Evolutionary conservation across 2,888 invertebrate species (phyloP).

Genomic region (Eupithecia subumbrata): DNA sequence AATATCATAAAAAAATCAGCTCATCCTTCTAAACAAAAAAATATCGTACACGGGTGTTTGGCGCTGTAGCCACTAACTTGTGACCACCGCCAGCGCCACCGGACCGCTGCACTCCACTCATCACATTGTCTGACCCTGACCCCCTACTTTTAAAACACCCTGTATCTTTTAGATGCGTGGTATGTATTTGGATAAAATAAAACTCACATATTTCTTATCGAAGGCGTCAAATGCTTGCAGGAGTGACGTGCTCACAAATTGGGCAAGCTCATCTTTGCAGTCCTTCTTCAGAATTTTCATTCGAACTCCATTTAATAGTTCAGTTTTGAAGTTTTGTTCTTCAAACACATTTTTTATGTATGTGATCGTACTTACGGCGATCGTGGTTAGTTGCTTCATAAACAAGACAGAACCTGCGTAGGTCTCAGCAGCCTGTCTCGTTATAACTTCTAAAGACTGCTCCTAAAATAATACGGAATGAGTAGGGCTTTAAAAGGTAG

Average conservation of each 20-base stretch:
- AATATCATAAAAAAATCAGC: too few species aligned
- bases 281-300: conserved; percentile 65
- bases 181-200: not conserved
- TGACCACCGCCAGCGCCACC: too few species aligned
- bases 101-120: too few species aligned
- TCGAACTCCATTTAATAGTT: conserved; percentile 61
- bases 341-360: conserved; percentile 66
- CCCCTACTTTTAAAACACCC: too few species aligned
- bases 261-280: conserved; percentile 66
- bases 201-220: conserved; percentile 75
- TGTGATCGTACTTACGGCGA: conserved; percentile 69
- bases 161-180: too few species aligned
- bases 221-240: conserved; percentile 73
- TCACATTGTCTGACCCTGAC: too few species aligned
- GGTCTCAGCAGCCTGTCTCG: conserved; percentile 64
- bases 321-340: conserved; percentile 61
- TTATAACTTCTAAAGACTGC: conserved; percentile 60
- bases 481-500: not conserved
- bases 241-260: conserved; percentile 66
- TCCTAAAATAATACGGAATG: conserved; percentile 49
- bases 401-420: conserved; percentile 71
- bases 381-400: conserved; percentile 71
- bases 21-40: too few species aligned
- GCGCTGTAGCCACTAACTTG: too few species aligned
- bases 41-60: too few species aligned